Base-by-base conservation (phyloP, 2,888 invertebrate genomes). In the Stenodema calcarata region DNA sequence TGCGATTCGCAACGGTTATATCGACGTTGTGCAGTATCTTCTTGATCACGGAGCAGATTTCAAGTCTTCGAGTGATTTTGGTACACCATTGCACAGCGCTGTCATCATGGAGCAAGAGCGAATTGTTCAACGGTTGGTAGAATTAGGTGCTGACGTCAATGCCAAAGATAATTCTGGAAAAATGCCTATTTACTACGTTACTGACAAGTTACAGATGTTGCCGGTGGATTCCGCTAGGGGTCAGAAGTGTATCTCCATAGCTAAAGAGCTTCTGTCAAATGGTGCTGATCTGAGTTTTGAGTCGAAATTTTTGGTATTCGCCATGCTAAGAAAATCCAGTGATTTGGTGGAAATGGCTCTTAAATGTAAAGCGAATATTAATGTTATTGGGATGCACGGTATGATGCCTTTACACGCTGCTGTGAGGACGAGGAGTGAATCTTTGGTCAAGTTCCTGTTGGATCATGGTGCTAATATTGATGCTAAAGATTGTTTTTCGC, bases 41-140 rank as follows among this genome's bases (percentile, higher is more conserved):
- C 44, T 82, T 12, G 42, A 82, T 12, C 54, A 42, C 12, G 82
- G 82, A 35, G 82, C 82, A 18, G 69, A 82, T 27, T 35, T 69
- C 16, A 62, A n/a, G 69, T 23, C 82, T 23, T 35, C 23, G 35
- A 47, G 41, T 54, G 69, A 23, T 16, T 16, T 69, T 2, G 82
- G 82, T 23, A 69, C 82, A 27, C 82, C 82, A 18, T 18, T 82
- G 69, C 82, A 82, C 42, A 69, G 62, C 9, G 82, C 82, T n/a
- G 82, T 82, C 18, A 35, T 35, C 41, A 69, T 54, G 54, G 23
- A 69, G 41, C 82, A 82, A 35, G 82, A 35, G 18, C 69, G 69
- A 28, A 82, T 82, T 12, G 82, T 82, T 0, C 11, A 69, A 82
- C 23, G 69, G 6, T 27, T 82, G n/a, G 27, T 82, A 4, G 35